Evolutionary conservation across 2,797 vertebrate genomes (phyloP).

Genomic region (Pelobates cultripes): DNA sequence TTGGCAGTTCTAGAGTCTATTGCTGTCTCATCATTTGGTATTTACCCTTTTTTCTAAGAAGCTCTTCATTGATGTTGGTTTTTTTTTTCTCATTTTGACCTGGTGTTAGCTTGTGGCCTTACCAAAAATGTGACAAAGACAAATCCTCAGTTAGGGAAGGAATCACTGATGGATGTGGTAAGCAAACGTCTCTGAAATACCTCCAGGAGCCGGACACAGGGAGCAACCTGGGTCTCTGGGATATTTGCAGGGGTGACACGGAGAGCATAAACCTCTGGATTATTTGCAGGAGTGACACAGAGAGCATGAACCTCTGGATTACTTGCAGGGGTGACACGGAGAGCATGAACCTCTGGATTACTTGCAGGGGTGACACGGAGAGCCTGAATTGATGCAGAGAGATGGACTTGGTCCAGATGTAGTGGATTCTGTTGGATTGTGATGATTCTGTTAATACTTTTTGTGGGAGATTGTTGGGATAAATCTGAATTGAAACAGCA

Average conservation of each 20-base stretch:
- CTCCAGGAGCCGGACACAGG: slow-evolving; percentile 1
- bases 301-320: no score
- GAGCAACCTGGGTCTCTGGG: slow-evolving; percentile 5
- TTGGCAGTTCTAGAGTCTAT: slow-evolving; percentile 17
- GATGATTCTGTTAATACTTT: no score
- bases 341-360: slow-evolving; percentile 1
- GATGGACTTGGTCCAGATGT: not conserved
- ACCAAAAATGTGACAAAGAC: not conserved
- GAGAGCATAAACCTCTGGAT: not conserved
- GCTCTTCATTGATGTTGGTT: slow-evolving; percentile 1
- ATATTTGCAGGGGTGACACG: not conserved
- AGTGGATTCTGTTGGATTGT: no score
- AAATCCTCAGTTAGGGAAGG: not conserved
- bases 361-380: not conserved
- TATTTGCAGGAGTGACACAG: not conserved
- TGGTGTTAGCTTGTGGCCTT: not conserved
- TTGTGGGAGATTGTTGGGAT: no score
- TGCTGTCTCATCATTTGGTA: not conserved
- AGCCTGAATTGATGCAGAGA: not conserved
- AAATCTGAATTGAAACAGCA: no score
- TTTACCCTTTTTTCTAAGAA: slow-evolving; percentile 3
- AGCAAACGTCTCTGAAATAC: not conserved
- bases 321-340: not conserved
- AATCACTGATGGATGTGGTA: not conserved
- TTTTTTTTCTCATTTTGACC: not conserved